Evolutionary conservation across 2,113 vertebrate species (phyloP), one percentile per base, ranked within the genome.

Genomic region (Aspiorhynchus laticeps): DNA sequence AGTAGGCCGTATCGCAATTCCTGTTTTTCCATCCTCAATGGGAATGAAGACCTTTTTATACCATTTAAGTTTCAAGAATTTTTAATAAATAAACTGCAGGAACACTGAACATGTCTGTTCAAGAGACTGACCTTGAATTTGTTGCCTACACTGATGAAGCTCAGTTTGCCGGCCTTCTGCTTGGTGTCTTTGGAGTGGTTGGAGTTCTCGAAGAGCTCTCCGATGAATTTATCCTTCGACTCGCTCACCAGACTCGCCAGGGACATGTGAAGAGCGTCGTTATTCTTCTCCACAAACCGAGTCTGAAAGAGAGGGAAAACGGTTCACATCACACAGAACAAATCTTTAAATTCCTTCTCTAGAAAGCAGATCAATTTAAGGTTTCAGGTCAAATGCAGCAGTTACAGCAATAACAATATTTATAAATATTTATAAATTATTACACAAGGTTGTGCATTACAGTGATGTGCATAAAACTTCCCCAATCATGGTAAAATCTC

Each of bases 201-300:
- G 83, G 94, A 95, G 87, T 96, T 96, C 74, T 98, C 96, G 80
- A 99, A 99, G 11, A 99, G 94, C 26, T 96, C 92, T 2, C 96
- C 94, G 73, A 99, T 91, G 89, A 99, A 99, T 43, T 94, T 95
- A 92, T 99, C 98, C 89, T 95, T 97, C 69, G 98, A 99, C 94
- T 99, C 97, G 75, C 97, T 97, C 91, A 99, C 95, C 88, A 99
- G 96, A 83, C 94, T 95, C 67, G 97, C 97, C 92, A 99, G 96
- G n/a, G 98, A 99, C 97, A 97, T 97, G 92, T 99, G 98, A 86
- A 99, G 95, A 0, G 98, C 98, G 41, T 99, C 98, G 31, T 99
- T 99, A 93, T 99, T 99, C 94, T 99, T 99, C 93, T 99, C 98
- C 94, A 99, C 98, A 92, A 99, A 99, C 88, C 97, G 96, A 81